These are phyloP conservation scores for Atractosteus spatula DNA, from an alignment of 2,113 vertebrate genomes.

Conservation along the genomic window DNA sequence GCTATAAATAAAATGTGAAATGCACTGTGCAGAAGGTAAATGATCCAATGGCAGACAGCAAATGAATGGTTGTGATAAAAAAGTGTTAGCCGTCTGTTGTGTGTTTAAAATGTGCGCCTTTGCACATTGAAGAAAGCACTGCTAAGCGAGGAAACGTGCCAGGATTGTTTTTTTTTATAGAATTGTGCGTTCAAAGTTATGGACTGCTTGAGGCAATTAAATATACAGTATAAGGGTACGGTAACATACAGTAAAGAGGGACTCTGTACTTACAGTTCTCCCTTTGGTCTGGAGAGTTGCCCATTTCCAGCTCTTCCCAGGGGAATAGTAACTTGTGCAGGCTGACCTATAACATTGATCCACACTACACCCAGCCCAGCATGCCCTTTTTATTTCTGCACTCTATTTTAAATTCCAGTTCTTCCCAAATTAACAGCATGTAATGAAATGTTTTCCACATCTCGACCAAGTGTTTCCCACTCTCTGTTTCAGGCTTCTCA, in stretches of 20 bases:
- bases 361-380: not conserved
- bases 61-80: not conserved
- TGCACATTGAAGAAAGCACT: not conserved
- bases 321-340: not conserved
- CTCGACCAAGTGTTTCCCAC: not conserved
- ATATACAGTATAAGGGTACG: not conserved
- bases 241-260: too few relatives aligned
- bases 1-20: not conserved
- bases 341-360: not conserved
- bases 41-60: slow-evolving; percentile 1
- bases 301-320: not conserved
- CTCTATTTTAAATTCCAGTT: not conserved
- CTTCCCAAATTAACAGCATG: not conserved
- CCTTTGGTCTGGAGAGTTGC: not conserved
- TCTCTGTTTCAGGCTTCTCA: slow-evolving; percentile 15
- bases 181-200: slow-evolving; percentile 15
- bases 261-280: too few relatives aligned
- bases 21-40: not conserved
- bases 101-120: too few relatives aligned
- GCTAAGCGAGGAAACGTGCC: slow-evolving; percentile 11
- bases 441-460: not conserved
- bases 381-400: not conserved
- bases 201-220: slow-evolving; percentile 25
- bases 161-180: slow-evolving; percentile 22
- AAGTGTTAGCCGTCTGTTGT: not conserved